A percentile compares a stretch with the other conserved stretches of the same genome.
Conservation (phyloP, 2,888 invertebrate genomes). For the Sesia apiformis region DNA sequence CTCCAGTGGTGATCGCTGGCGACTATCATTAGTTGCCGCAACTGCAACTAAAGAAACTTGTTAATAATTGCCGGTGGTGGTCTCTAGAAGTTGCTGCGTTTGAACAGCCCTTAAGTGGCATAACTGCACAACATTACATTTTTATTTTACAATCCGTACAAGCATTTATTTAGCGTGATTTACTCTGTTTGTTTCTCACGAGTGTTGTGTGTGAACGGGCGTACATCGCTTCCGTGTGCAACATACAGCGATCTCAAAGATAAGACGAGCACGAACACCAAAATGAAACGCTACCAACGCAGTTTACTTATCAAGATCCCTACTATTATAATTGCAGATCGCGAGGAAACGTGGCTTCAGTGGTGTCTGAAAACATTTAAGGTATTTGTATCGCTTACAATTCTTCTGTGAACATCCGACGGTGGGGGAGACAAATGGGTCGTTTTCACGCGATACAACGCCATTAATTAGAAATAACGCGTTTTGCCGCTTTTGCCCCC, state of each 20-base stretch:
- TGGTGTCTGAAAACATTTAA: conserved; percentile 62
- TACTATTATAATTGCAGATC: background rate
- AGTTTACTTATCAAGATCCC: background rate
- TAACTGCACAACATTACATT: too few species aligned
- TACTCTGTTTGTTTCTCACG: too few species aligned
- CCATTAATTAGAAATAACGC: conserved; percentile 64
- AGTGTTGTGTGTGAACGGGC: background rate
- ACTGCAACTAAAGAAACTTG: too few species aligned
- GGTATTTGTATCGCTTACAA: conserved; percentile 67
- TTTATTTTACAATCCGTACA: too few species aligned
- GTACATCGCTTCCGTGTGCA: background rate
- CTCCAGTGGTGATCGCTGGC: too few species aligned
- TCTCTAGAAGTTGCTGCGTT: too few species aligned
- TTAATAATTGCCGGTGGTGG: too few species aligned
- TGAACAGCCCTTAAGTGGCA: too few species aligned
- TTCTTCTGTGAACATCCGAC: conserved; percentile 67
- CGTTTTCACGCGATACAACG: conserved; percentile 56
- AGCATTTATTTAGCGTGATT: too few species aligned
- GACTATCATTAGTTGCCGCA: too few species aligned
- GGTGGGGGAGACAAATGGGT: conserved; percentile 53
- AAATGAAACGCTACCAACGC: background rate
- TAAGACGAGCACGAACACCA: background rate
- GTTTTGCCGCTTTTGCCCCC: conserved; percentile 47
- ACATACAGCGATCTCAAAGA: background rate
- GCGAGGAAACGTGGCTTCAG: conserved; percentile 14